A percentile compares a stretch with the other conserved stretches of the same genome.
These are phyloP conservation scores for Actenoides lindsayi DNA, from an alignment of 2,113 vertebrate species.

Conservation along the genomic window DNA sequence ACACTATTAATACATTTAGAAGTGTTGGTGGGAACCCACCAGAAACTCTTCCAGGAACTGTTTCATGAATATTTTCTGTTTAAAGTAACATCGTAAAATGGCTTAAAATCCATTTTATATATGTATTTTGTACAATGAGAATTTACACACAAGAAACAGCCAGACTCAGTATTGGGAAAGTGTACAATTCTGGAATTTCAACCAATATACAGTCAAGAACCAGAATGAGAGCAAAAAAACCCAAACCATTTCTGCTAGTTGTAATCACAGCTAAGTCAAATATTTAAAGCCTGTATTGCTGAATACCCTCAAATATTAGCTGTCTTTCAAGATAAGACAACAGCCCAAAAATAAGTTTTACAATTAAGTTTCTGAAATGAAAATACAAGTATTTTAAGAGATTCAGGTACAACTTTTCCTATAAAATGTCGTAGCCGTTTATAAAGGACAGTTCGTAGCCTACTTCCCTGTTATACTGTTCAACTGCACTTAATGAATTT, in stretches of 20 bases:
- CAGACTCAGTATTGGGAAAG: neutral
- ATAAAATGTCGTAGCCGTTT: neutral
- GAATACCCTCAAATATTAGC: neutral
- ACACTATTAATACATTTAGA: neutral
- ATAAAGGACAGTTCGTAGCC: neutral
- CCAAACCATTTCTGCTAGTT: neutral
- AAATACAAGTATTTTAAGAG: neutral
- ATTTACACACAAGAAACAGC: neutral
- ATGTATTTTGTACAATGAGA: neutral
- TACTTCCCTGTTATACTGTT: neutral
- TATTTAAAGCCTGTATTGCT: neutral
- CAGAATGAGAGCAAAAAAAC: neutral
- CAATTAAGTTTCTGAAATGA: neutral
- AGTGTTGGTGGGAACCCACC: neutral
- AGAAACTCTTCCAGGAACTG: neutral
- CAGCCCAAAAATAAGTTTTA: neutral
- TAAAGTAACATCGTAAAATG: neutral
- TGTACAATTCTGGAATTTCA: neutral
- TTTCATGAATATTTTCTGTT: neutral
- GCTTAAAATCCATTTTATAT: neutral
- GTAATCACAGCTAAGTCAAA: neutral
- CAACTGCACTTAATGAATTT: neutral
- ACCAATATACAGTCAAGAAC: neutral
- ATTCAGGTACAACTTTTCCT: neutral
- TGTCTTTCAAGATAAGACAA: neutral